Percentiles rank a stretch among this genome's conserved stretches.
phyloP scores from a whole-genome alignment of 2,888 invertebrate genomes.

The Clitarchus hookeri region DNA sequence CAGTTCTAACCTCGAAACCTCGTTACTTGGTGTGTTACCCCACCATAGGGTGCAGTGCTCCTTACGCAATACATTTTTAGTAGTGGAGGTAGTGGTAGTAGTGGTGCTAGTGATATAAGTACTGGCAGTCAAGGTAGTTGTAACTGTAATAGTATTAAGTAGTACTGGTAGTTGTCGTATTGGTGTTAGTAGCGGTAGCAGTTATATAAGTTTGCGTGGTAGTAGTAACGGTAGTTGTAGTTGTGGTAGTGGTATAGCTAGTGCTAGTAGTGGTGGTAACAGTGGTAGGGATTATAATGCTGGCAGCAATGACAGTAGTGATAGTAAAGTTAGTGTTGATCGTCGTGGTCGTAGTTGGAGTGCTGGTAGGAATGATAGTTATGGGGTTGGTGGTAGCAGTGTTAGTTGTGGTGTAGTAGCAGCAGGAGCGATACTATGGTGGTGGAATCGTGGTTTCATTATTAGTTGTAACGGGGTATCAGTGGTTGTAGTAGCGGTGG shows the following conservation, averaged over 20 bases:
- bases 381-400: background rate
- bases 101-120: background rate
- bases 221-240: background rate
- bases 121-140: background rate
- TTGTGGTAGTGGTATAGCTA: background rate
- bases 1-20: background rate
- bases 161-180: background rate
- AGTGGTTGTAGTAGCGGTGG: background rate
- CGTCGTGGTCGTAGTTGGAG: background rate
- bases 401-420: background rate
- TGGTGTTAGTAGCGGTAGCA: slow-evolving; percentile 3
- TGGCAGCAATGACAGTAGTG: slow-evolving; percentile 1
- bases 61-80: background rate
- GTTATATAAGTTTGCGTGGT: background rate
- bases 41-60: background rate
- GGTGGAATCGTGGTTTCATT: background rate
- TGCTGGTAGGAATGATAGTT: background rate
- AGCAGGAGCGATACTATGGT: background rate
- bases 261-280: background rate
- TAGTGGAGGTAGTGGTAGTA: background rate
- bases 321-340: background rate
- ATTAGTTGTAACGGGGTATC: background rate
- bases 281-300: background rate
- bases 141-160: background rate
- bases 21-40: background rate